Evolutionary conservation across 2,797 vertebrate genomes (phyloP).

Genomic region (Sebastes dallii): DNA sequence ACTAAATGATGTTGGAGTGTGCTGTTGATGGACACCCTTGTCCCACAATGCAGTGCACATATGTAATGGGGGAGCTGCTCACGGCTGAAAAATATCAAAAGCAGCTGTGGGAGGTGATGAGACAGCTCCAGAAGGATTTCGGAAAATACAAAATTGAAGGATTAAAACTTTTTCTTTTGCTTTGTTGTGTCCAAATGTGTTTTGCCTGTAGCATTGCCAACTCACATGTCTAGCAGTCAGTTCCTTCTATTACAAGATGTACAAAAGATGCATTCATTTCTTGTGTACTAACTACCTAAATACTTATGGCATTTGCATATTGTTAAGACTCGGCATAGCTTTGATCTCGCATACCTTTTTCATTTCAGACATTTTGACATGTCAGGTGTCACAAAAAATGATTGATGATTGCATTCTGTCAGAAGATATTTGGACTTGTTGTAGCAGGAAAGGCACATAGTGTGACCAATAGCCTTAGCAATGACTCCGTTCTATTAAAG

Average conservation of each 20-base stretch:
- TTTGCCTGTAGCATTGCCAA: slow-evolving; percentile 9
- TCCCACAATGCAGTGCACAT: slow-evolving; percentile 44
- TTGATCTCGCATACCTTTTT: background rate
- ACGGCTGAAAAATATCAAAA: slow-evolving; percentile 53
- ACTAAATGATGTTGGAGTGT: slow-evolving; percentile 51
- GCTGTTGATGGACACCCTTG: slow-evolving; percentile 48
- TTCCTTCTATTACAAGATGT: background rate
- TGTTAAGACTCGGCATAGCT: background rate
- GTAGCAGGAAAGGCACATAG: background rate
- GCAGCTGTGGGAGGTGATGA: slow-evolving; percentile 50
- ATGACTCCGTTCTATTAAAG: background rate
- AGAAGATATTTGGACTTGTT: background rate
- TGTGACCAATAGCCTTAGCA: background rate
- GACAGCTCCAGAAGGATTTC: slow-evolving; percentile 28
- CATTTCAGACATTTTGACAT: background rate
- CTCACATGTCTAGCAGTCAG: background rate
- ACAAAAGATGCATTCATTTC: background rate
- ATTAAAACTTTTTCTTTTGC: slow-evolving; percentile 28
- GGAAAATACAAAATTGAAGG: slow-evolving; percentile 6
- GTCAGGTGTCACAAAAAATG: background rate
- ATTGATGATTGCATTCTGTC: background rate
- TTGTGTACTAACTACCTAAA: background rate
- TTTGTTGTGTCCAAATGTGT: slow-evolving; percentile 28
- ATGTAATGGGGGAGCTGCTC: slow-evolving; percentile 45
- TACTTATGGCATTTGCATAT: background rate